Base-by-base conservation (phyloP, 2,113 vertebrate genomes). In the Neodon shergylaensis region DNA sequence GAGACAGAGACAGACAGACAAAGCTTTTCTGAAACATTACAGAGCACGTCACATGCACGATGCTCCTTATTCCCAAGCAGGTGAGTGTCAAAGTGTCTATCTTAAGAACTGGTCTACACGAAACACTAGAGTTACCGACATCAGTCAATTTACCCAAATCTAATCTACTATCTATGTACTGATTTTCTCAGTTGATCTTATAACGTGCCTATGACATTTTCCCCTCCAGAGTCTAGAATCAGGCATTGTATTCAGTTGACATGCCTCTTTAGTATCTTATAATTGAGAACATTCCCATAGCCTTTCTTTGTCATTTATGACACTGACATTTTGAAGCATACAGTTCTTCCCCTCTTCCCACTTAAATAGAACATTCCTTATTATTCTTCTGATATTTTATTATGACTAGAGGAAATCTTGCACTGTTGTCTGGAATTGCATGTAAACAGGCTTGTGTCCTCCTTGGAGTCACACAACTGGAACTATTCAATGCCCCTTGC, bases 251-350 rank as follows among this genome's bases (percentile, higher is more conserved):
- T 78, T 88, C n/a, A 5, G 47, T 33, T 81, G 85, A 95, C 94
- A 65, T 3, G 52, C 86, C 74, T 88, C 61, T 85, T 91, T 33
- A 79, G 84, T 94, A 39, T 63, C 82, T 49, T 92, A 93, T 96
- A 93, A 95, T 97, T 84, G 83, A 88, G 87, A 94, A 58, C 78
- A 74, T 42, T 74, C 77, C 91, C 88, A 49, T 72, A 95, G 77
- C 86, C 49, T 91, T 66, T 86, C 81, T 96, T 92, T 93, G 92
- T 96, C 95, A 90, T 88, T 83, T 90, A 83, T 90, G 94, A 97
- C 96, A 93, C 31, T 95, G 95, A 95, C 96, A 90, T 97, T 90
- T 92, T 90, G 91, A 96, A 95, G 79, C 61, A 28, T 78, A 84
- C 21, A 14, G 36, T 52, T 54, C 91, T 81, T 90, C 91, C 94